Evolutionary conservation across 2,113 vertebrate genomes (phyloP).

Genomic region (Semnornis frantzii): DNA sequence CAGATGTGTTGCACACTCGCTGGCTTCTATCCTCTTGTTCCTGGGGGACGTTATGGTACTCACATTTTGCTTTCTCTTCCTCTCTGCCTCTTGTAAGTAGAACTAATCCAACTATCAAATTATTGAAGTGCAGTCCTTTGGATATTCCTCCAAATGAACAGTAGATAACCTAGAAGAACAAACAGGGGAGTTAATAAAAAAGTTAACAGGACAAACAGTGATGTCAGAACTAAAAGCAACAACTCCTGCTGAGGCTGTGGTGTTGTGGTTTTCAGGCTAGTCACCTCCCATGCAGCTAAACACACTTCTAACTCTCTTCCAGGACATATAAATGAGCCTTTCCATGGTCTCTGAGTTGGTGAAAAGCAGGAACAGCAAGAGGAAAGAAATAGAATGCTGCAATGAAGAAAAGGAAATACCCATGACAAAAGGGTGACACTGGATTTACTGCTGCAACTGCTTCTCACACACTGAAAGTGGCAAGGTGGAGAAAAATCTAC

Average conservation of each 20-base stretch:
- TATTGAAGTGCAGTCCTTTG: slow-evolving; percentile 98
- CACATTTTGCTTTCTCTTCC: slow-evolving; percentile 98
- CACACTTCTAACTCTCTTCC: background rate
- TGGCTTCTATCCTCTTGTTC: background rate
- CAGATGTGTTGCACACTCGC: background rate
- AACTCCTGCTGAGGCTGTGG: background rate
- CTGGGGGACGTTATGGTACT: slow-evolving; percentile 41
- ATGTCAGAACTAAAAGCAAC: background rate
- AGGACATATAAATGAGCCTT: background rate
- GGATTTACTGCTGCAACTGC: background rate
- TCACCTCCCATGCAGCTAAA: background rate
- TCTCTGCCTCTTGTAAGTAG: slow-evolving; percentile 94
- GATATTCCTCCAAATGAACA: slow-evolving; percentile 94
- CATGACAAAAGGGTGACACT: background rate
- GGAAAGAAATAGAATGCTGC: background rate
- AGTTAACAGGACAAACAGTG: background rate
- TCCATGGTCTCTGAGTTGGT: background rate
- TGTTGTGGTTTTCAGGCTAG: background rate
- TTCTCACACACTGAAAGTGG: background rate
- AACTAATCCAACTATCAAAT: slow-evolving; percentile 95
- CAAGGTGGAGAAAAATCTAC: background rate
- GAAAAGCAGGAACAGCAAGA: background rate
- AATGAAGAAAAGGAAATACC: background rate
- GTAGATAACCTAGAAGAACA: slow-evolving; percentile 89
- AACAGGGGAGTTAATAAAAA: background rate